Evolutionary conservation across 2,113 vertebrate genomes (phyloP).

Genomic region (Chlorodrepanis virens): DNA sequence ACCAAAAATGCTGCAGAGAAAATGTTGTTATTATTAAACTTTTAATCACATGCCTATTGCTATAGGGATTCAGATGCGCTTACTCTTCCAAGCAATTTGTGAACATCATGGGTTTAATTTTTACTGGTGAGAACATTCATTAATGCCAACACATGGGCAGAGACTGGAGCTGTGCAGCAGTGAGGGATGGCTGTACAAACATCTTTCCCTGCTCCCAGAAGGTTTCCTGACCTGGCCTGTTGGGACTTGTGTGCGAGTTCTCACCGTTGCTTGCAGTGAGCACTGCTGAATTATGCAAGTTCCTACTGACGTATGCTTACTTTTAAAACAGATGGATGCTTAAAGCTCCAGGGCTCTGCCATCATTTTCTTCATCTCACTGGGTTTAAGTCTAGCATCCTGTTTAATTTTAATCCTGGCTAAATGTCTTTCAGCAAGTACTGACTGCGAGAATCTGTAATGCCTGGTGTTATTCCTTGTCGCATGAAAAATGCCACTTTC

Average conservation of each 20-base stretch:
- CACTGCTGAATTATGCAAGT: not conserved
- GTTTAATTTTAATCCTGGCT: not conserved
- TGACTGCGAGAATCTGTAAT: not conserved
- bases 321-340: not conserved
- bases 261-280: not conserved
- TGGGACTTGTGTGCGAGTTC: not conserved
- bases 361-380: not conserved
- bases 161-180: not conserved
- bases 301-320: not conserved
- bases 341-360: not conserved
- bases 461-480: not conserved
- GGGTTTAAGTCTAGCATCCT: not conserved
- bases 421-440: not conserved
- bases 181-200: not conserved
- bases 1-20: not conserved
- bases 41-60: not conserved
- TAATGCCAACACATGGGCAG: fast-evolving
- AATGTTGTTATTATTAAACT: not conserved
- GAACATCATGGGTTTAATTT: not conserved
- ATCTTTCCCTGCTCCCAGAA: not conserved
- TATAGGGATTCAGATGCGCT: not conserved
- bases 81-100: not conserved
- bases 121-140: not conserved
- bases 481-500: not conserved
- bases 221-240: not conserved